These are phyloP conservation scores for Cryptocheilus praepositus DNA, from an alignment of 2,888 invertebrate genomes.

Conservation along the genomic window DNA sequence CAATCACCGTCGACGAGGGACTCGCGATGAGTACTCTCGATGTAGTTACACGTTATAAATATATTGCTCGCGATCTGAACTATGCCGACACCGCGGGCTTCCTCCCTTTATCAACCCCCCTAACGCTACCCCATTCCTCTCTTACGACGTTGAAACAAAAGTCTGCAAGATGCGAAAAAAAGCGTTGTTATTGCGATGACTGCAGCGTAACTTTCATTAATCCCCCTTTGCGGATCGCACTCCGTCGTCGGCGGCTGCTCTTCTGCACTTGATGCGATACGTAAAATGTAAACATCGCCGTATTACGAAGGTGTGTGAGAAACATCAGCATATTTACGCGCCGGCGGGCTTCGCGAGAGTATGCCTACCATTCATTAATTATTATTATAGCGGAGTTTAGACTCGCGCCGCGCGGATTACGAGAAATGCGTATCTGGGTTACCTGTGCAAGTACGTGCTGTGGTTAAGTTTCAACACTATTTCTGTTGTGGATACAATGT, in stretches of 20 bases:
- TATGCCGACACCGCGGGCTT: no score
- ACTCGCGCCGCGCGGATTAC: no score
- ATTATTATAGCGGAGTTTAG: constrained; percentile 28
- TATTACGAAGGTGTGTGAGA: constrained; percentile 23
- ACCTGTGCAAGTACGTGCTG: no score
- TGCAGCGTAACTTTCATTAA: neutral
- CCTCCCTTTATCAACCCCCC: no score
- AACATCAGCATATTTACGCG: constrained; percentile 32
- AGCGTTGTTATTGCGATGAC: neutral
- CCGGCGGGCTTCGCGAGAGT: constrained; percentile 15
- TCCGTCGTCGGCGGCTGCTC: constrained; percentile 5
- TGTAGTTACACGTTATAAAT: neutral
- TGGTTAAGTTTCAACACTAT: no score
- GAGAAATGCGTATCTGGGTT: no score
- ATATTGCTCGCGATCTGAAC: no score
- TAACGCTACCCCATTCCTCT: no score
- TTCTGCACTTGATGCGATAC: constrained; percentile 20
- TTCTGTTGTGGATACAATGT: no score
- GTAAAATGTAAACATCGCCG: constrained; percentile 19
- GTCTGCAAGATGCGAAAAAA: no score
- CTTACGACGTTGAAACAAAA: no score
- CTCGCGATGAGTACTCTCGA: constrained; percentile 1
- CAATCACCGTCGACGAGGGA: constrained; percentile 38
- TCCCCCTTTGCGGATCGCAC: neutral
- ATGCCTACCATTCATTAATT: constrained; percentile 41